Evolutionary conservation across 2,888 invertebrate species (phyloP).

Genomic region (Sphaerophoria rueppellii): DNA sequence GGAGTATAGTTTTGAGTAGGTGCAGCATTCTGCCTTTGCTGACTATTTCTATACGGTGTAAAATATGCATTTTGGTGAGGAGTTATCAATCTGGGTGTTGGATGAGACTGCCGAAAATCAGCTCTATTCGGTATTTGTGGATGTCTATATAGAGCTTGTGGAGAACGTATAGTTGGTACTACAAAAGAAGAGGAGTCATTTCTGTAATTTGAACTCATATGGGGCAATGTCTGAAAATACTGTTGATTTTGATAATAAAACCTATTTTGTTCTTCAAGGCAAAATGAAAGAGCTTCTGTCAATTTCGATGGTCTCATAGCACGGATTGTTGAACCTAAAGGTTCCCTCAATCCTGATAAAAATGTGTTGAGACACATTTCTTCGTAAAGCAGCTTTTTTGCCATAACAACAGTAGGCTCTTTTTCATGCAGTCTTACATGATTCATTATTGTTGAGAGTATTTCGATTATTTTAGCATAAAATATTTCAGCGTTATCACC

Average conservation of each 20-base stretch:
- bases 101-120: background rate
- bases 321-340: constrained; percentile 42
- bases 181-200: background rate
- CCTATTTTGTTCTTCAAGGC: constrained; percentile 55
- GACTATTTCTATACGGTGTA: background rate
- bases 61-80: background rate
- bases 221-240: background rate
- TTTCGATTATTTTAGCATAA: constrained; percentile 25
- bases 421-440: constrained; percentile 27
- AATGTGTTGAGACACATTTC: constrained; percentile 62
- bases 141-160: background rate
- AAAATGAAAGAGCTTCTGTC: constrained; percentile 40
- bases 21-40: constrained; percentile 2
- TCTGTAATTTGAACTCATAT: background rate
- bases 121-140: background rate
- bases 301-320: constrained; percentile 52
- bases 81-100: constrained; percentile 1
- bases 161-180: too few relatives aligned
- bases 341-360: constrained; percentile 51
- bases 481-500: constrained; percentile 18
- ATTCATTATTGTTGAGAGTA: constrained; percentile 30
- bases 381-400: background rate
- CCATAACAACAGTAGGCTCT: background rate
- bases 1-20: constrained; percentile 1
- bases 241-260: constrained; percentile 20